Conservation (phyloP, 1,140 invertebrate species). For the Philopotamus ludificatus region DNA sequence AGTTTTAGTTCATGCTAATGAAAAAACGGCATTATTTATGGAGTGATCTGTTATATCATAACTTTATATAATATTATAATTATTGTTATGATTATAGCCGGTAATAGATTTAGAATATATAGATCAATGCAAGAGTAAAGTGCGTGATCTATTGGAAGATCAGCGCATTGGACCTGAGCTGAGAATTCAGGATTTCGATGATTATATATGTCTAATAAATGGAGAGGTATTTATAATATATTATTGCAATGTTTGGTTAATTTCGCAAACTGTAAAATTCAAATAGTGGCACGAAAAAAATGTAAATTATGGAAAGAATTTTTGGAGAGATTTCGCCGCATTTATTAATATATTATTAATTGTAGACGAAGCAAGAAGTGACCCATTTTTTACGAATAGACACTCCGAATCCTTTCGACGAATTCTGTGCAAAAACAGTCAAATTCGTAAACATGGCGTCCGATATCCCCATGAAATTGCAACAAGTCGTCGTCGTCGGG, state of each 20-base stretch:
- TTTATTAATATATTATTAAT: conserved; percentile 10
- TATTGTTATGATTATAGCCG: conserved; percentile 55
- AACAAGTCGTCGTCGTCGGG: conserved; percentile 71
- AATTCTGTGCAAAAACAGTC: conserved; percentile 64
- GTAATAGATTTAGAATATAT: conserved; percentile 66
- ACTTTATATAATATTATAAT: conserved; percentile 24
- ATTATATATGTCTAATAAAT: conserved; percentile 78
- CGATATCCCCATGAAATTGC: conserved; percentile 64
- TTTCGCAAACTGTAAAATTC: neutral
- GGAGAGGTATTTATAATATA: conserved; percentile 63
- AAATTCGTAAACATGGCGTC: conserved; percentile 65
- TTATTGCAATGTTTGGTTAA: conserved; percentile 1
- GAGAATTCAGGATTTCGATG: conserved; percentile 74
- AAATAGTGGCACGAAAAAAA: conserved; percentile 11
- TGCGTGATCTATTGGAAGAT: conserved; percentile 64
- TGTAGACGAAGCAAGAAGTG: conserved; percentile 59
- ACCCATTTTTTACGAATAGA: conserved; percentile 67
- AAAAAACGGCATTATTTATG: neutral
- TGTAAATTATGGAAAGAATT: neutral
- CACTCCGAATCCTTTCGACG: conserved; percentile 64
- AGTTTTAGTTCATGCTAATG: too few species aligned
- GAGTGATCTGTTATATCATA: neutral
- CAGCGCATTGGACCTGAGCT: conserved; percentile 70
- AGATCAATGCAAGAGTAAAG: conserved; percentile 56
- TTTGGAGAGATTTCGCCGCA: too few species aligned